Evolutionary conservation across 2,113 vertebrate species (phyloP), one percentile per base, ranked within the genome.

Genomic region (Merops nubicus): DNA sequence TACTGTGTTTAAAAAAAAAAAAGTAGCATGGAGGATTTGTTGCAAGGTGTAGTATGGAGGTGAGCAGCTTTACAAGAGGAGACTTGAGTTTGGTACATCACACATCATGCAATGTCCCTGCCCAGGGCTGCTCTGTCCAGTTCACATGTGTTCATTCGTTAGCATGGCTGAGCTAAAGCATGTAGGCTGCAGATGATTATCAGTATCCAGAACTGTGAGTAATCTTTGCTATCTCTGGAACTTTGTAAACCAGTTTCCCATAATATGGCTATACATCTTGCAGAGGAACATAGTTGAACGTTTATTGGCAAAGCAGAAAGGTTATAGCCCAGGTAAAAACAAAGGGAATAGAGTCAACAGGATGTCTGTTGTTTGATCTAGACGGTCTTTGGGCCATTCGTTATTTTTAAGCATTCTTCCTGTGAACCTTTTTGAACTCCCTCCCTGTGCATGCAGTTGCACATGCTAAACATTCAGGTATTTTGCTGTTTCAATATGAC

Each of bases 371-470:
- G 77, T 74, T 91, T 69, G 88, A 95, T 92, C 93, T 86, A 28
- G 73, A 68, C 13, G 16, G 81, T 91, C 91, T 93, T 69, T 17
- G 85, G 73, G 70, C 76, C 3, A 1, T 2, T 26, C 1, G 26
- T 60, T 97, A 89, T 96, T 95, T 95, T 97, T 95, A 93, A 94
- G 23, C 69, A 67, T 72, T 88, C 78, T 98, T 98, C 97, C 97
- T 94, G 89, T 88, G 51, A 93, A 85, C 84, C 74, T 88, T 90
- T 94, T 84, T 95, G 87, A 96, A 92, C 92, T 96, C 73, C 54
- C 60, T 36, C 64, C 91, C 77, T 85, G 54, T 40, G 36, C 84
- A 65, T 48, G 40, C 67, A 77, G 42, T 75, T 69, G 50, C 3
- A 0, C 21, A 42, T 73, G 60, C 70, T 78, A 67, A 77, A 93